These are phyloP conservation scores for Oscheius onirici DNA, from an alignment of 2,888 invertebrate genomes.

Conservation along the genomic window DNA sequence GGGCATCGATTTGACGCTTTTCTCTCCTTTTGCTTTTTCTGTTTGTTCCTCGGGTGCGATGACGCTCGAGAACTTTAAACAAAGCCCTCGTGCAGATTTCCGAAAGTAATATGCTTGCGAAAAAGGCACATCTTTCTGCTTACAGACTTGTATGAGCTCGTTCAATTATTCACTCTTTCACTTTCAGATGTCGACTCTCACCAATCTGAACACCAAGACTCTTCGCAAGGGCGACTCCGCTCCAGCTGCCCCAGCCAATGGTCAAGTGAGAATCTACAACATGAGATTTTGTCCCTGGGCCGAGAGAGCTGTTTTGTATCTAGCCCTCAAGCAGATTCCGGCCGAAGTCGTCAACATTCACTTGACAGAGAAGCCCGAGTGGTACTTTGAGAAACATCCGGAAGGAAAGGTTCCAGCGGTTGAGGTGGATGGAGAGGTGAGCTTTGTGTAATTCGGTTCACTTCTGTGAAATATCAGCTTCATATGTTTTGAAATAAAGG, in stretches of 20 bases:
- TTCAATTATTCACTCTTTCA: neutral
- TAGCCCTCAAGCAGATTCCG: constrained; percentile 74
- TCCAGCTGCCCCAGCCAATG: constrained; percentile 69
- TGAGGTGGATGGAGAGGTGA: constrained; percentile 74
- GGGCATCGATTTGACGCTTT: no score
- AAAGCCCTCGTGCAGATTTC: neutral
- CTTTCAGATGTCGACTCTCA: constrained; percentile 19
- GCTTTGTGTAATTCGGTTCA: neutral
- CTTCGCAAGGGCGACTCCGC: constrained; percentile 36
- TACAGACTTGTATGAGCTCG: neutral
- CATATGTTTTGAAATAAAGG: no score
- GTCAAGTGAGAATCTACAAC: constrained; percentile 81
- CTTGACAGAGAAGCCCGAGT: constrained; percentile 79
- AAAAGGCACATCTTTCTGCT: no score
- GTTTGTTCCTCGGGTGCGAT: no score
- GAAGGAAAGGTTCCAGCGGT: constrained; percentile 81
- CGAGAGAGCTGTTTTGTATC: constrained; percentile 81
- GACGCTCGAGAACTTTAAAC: no score
- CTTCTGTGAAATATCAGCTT: no score
- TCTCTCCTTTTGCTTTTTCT: no score
- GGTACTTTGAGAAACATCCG: constrained; percentile 77
- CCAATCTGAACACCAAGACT: constrained; percentile 9
- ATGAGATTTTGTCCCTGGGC: constrained; percentile 88
- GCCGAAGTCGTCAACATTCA: constrained; percentile 57
- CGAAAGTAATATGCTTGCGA: no score